Base-by-base conservation (phyloP, 2,888 invertebrate species). In the Hydraecia micacea region DNA sequence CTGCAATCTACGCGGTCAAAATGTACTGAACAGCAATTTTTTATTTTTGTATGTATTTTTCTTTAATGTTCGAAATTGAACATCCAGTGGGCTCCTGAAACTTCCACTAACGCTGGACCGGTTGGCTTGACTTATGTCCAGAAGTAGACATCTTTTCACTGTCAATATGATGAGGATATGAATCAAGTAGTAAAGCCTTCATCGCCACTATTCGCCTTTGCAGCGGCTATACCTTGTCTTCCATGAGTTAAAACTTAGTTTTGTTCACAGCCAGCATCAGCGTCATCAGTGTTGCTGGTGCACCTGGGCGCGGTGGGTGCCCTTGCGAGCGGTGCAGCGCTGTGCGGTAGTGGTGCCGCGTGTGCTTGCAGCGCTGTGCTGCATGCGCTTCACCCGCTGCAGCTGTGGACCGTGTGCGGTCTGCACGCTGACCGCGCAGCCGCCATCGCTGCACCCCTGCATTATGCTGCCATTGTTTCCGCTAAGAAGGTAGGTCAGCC, bases 381-480 rank as follows among this genome's bases (percentile, higher is more conserved):
- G 84, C 97, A 98, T 46, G 97, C 98, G 7, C 96, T 98, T 69
- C 98, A 98, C 90, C 98, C 98, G 7, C 96, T 98, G 80, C 98
- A 98, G 65, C 95, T 98, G 85, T 98, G 98, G 98, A 98, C 98
- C 5, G 97, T 98, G 55, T 98, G 98, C 87, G 98, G 98, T 8
- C 96, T 98, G 82, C 98, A 98, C 91, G 98, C 98, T 79, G 98
- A 98, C 94, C 97, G 98, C 81, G 98, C 98, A 84, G 98, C 98
- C 82, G 98, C 98, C 66, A 98, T 98, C 74, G 98, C 98, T 0
- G 98, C 98, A 0, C 98, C 98, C 0, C 94, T 98, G 80, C 98
- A 98, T 92, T 98, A 98, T 94, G 98, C 98, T 46, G 98, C 98
- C 73, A 97, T 98, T 78, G 98, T 98, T 39, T 98, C 98, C 63